Conservation (phyloP, 1,140 invertebrate species). For the Cydia amplana region DNA sequence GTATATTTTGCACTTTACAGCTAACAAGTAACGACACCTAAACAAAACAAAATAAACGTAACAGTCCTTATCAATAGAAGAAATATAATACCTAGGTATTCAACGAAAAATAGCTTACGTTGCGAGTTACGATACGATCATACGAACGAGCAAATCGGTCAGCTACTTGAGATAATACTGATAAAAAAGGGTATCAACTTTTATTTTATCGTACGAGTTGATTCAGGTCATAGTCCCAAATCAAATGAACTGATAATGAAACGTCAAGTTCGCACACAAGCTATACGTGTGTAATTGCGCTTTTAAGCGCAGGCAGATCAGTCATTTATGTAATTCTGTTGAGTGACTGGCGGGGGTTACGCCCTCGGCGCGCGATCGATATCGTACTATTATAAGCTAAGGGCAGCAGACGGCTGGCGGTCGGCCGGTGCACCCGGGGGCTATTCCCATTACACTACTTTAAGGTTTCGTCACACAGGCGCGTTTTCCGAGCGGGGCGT, state of each 20-base stretch:
- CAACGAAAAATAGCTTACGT: not conserved
- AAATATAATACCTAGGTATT: not conserved
- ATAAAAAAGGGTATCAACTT: not conserved
- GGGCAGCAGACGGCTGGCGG: slow-evolving; percentile 31
- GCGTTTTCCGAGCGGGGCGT: too few relatives aligned
- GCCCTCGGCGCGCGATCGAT: slow-evolving; percentile 34
- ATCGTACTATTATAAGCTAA: slow-evolving; percentile 37
- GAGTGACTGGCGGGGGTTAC: slow-evolving; percentile 24
- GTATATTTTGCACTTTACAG: not conserved
- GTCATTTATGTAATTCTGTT: slow-evolving; percentile 31
- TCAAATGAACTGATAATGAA: not conserved
- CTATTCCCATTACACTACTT: slow-evolving; percentile 23
- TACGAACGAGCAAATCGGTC: not conserved
- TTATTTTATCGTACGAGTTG: slow-evolving; percentile 10
- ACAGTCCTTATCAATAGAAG: not conserved
- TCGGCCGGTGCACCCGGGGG: slow-evolving; percentile 32
- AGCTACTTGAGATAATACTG: not conserved
- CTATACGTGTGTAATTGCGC: slow-evolving; percentile 1
- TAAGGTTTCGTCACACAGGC: too few relatives aligned
- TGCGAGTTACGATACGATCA: too few relatives aligned
- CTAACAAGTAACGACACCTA: too few relatives aligned
- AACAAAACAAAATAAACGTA: not conserved
- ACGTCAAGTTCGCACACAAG: slow-evolving; percentile 7
- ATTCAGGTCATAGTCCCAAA: slow-evolving; percentile 1
- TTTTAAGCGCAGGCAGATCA: slow-evolving; percentile 17